phyloP scores from a whole-genome alignment of 2,113 vertebrate genomes.

The Trogon melanurus region DNA sequence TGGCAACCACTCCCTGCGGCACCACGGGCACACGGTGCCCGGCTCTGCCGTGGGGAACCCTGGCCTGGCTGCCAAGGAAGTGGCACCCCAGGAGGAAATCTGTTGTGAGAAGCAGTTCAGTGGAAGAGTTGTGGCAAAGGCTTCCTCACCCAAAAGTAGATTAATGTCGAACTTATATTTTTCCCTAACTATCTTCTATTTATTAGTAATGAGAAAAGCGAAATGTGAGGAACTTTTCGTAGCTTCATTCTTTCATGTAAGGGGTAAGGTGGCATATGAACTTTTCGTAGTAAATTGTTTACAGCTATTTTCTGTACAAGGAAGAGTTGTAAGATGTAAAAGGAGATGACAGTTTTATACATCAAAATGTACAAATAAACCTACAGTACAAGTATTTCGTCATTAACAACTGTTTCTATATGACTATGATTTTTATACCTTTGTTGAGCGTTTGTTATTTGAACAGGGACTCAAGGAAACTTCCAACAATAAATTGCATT shows the following conservation, averaged over 20 bases:
- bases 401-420: background rate
- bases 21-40: too few relatives aligned
- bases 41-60: too few relatives aligned
- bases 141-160: background rate
- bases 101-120: too few relatives aligned
- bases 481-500: background rate
- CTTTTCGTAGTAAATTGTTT: background rate
- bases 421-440: background rate
- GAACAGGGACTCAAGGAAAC: background rate
- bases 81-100: too few relatives aligned
- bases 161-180: background rate
- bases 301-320: constrained; percentile 55
- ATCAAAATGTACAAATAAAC: constrained; percentile 31
- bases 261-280: background rate
- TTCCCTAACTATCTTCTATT: background rate
- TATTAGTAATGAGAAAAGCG: background rate
- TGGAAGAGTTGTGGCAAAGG: too few relatives aligned
- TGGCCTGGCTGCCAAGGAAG: too few relatives aligned
- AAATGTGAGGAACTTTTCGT: background rate
- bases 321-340: background rate
- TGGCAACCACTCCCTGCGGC: too few relatives aligned
- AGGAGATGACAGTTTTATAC: background rate
- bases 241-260: background rate
- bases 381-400: background rate
- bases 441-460: background rate